Percentiles rank a stretch among this genome's conserved stretches.
Evolutionary conservation across 2,888 invertebrate genomes (phyloP).

Genomic region (Stenolophus ochropezus): DNA sequence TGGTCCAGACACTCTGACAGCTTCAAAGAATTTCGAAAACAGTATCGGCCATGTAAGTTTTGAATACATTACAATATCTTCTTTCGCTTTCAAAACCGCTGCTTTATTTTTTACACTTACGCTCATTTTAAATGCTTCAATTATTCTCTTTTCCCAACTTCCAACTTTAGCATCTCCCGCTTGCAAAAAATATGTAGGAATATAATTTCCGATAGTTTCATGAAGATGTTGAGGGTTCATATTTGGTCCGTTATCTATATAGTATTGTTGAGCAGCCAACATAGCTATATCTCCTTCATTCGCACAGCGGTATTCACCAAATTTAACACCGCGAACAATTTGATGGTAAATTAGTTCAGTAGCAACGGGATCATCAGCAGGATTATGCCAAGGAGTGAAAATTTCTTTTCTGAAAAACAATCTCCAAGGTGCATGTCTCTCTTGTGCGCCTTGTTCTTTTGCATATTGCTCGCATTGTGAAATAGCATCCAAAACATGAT

Average conservation of each 20-base stretch:
- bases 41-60: constrained; percentile 95
- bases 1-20: constrained; percentile 84
- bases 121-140: constrained; percentile 82
- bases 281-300: constrained; percentile 90
- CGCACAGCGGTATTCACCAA: constrained; percentile 92
- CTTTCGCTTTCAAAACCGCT: constrained; percentile 84
- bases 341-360: constrained; percentile 94
- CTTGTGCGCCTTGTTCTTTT: constrained; percentile 90
- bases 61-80: constrained; percentile 93
- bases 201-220: constrained; percentile 84
- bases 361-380: constrained; percentile 85
- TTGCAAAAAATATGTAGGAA: constrained; percentile 84
- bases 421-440: constrained; percentile 91
- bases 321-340: constrained; percentile 90
- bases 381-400: constrained; percentile 94
- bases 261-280: constrained; percentile 93
- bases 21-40: constrained; percentile 96
- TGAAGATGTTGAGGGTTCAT: constrained; percentile 82
- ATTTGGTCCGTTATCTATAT: constrained; percentile 84
- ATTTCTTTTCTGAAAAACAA: constrained; percentile 92
- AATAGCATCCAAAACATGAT: constrained; percentile 97
- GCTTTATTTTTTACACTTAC: constrained; percentile 82
- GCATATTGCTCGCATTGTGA: constrained; percentile 97
- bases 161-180: constrained; percentile 73
- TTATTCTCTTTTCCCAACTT: constrained; percentile 84